These are phyloP conservation scores for Atrina japonica DNA, from an alignment of 2,888 invertebrate genomes.

Conservation along the genomic window DNA sequence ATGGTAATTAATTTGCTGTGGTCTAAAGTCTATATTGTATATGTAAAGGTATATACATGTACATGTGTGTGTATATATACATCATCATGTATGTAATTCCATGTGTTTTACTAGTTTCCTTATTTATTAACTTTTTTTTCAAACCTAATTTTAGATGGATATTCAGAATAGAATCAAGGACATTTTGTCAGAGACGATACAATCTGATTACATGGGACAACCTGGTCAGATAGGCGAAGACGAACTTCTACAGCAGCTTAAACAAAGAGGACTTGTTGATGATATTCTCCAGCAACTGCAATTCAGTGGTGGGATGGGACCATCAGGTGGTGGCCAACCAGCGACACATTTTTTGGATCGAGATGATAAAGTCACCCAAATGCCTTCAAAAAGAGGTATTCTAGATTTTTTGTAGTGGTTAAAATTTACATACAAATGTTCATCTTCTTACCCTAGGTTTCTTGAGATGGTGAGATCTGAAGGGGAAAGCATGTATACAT, in stretches of 20 bases:
- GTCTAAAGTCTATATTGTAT: no score
- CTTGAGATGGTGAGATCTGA: no score
- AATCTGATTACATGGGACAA: conserved; percentile 65
- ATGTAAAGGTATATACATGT: no score
- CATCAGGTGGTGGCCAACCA: conserved; percentile 53
- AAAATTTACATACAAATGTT: no score
- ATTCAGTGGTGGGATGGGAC: conserved; percentile 65
- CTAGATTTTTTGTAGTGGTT: no score
- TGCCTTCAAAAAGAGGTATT: conserved; percentile 67
- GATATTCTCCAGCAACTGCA: conserved; percentile 75
- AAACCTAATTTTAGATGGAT: conserved; percentile 63
- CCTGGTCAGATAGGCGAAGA: conserved; percentile 72
- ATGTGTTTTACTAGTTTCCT: background rate
- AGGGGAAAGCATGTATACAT: no score
- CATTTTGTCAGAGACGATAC: conserved; percentile 73
- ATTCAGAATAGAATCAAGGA: conserved; percentile 72
- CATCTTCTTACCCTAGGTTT: no score
- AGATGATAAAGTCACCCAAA: conserved; percentile 64
- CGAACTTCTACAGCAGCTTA: conserved; percentile 80
- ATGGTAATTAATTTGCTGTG: no score
- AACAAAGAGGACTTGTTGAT: conserved; percentile 75
- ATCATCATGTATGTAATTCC: no score
- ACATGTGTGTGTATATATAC: no score
- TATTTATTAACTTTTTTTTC: background rate
- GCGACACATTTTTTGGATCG: conserved; percentile 73